phyloP scores from a whole-genome alignment of 2,888 invertebrate genomes.

The Theretra japonica region DNA sequence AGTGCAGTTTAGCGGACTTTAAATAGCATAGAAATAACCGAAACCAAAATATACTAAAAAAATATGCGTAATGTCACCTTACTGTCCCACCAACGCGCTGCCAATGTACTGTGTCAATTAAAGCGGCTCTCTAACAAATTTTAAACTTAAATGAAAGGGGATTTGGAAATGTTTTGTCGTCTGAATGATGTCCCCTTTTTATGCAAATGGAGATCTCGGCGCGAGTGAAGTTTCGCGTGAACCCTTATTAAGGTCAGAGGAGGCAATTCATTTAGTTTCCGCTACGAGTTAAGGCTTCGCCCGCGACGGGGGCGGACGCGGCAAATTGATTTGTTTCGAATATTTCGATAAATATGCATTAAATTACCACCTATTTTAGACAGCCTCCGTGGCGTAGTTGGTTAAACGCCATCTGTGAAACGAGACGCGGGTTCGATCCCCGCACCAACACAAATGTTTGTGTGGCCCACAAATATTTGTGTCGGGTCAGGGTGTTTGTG shows the following conservation, averaged over 20 bases:
- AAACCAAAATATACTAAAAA: too few species aligned
- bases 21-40: too few species aligned
- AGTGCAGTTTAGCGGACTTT: too few species aligned
- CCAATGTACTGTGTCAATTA: constrained; percentile 68
- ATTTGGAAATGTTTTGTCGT: constrained; percentile 76
- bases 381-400: too few species aligned
- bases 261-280: constrained; percentile 66
- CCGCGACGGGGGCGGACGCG: constrained; percentile 29
- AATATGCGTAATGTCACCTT: neutral
- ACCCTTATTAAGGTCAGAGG: constrained; percentile 61
- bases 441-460: too few species aligned
- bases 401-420: too few species aligned
- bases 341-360: neutral
- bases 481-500: too few species aligned
- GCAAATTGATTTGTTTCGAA: neutral
- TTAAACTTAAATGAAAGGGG: constrained; percentile 80
- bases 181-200: constrained; percentile 76
- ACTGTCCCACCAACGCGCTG: constrained; percentile 9
- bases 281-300: constrained; percentile 33
- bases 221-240: constrained; percentile 60
- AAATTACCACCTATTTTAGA: too few species aligned
- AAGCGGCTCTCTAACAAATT: constrained; percentile 70
- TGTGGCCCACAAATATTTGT: too few species aligned
- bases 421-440: too few species aligned
- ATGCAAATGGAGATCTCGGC: constrained; percentile 75